Evolutionary conservation across 2,797 vertebrate species (phyloP), one percentile per base, ranked within the genome.

Genomic region (Hippocampus kuda): DNA sequence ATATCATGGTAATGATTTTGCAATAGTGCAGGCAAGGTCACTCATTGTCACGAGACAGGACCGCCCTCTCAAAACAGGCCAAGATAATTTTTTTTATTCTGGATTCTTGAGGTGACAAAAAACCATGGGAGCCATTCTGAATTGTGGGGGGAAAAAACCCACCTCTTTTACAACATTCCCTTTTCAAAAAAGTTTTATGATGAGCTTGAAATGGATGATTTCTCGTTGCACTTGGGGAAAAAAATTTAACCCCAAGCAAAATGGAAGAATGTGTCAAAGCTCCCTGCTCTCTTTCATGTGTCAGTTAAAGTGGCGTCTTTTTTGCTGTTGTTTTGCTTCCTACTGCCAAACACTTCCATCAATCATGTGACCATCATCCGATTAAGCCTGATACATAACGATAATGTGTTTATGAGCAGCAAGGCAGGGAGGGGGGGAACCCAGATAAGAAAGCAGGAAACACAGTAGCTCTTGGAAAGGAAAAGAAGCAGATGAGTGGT

Each of bases 341-440:
- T 83, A 70, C 67, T 77, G 74, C 56, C 70, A 54, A 79, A 56
- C 56, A 62, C 61, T 68, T 79, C 84, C 80, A 84, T 88, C 75
- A 83, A 79, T 83, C 85, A 87, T 72, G 77, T 88, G 87, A 85
- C 77, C 0, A 5, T 76, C 77, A 79, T 71, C 48, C 53, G 70
- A 74, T 63, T 70, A 70, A 16, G 70, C 75, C 81, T 74, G 70
- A 68, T 46, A 41, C 70, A 77, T 69, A 70, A 80, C 81, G 73
- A 77, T 73, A 59, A 69, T 51, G 15, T n/a, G 24, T 62, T 78
- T 79, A 83, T 85, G 77, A 73, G 72, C 60, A 64, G 41, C n/a
- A 49, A 67, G 68, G 74, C 62, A 6, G 1, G n/a, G n/a, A n/a
- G n/a, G n/a, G n/a, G 11, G 13, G 26, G 12, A 38, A 56, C 48